These are phyloP conservation scores for Mythimna albipuncta DNA, from an alignment of 2,888 invertebrate species.

Conservation along the genomic window DNA sequence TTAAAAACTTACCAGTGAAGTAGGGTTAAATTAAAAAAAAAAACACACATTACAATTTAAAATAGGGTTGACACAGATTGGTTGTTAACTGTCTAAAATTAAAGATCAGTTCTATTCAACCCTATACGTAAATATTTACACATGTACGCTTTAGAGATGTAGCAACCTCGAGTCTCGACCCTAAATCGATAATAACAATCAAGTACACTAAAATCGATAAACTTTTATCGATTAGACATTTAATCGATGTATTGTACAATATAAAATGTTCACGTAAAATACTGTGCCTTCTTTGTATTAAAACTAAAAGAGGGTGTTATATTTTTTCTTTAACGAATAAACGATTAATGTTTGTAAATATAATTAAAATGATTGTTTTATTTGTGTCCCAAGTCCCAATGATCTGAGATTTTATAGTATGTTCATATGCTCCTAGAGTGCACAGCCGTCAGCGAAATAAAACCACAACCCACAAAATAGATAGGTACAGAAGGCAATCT, in stretches of 20 bases:
- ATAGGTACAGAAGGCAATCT: too few relatives aligned
- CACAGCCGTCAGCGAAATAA: too few relatives aligned
- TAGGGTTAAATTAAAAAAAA: neutral
- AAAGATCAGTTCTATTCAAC: neutral
- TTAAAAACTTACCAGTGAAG: constrained; percentile 25
- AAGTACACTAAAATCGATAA: constrained; percentile 45
- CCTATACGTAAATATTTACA: neutral
- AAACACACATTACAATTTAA: too few relatives aligned
- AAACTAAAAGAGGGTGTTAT: constrained; percentile 84
- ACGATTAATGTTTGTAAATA: constrained; percentile 89
- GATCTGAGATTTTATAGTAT: too few relatives aligned
- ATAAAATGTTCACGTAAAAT: constrained; percentile 59
- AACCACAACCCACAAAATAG: too few relatives aligned
- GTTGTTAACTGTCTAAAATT: neutral
- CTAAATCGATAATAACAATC: constrained; percentile 18
- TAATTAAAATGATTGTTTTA: constrained; percentile 69
- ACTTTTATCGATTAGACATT: constrained; percentile 18
- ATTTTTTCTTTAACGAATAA: constrained; percentile 85
- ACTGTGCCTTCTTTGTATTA: constrained; percentile 82
- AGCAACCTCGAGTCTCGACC: neutral
- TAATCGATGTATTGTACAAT: constrained; percentile 50
- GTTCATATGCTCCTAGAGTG: too few relatives aligned
- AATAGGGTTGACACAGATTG: neutral
- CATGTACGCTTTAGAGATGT: neutral
- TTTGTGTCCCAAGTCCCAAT: constrained; percentile 26